These are phyloP conservation scores for Hirtodrosophila confusa DNA, from an alignment of 2,888 invertebrate species.

Conservation along the genomic window DNA sequence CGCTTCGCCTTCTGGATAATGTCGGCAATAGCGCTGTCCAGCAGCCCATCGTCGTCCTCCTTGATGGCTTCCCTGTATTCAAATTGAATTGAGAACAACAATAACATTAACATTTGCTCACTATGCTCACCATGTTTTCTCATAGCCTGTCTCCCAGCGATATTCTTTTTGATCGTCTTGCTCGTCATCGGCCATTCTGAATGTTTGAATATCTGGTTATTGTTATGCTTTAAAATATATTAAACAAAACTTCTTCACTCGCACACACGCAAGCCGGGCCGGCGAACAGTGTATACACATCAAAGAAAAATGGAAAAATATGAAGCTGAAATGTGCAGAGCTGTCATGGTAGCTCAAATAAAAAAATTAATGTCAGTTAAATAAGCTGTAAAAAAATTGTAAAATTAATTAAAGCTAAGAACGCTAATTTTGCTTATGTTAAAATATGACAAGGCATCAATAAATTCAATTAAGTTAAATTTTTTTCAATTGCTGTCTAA, in stretches of 20 bases:
- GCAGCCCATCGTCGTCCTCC: conserved; percentile 96
- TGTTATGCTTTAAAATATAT: neutral
- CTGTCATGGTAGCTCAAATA: conserved; percentile 22
- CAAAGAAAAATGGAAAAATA: neutral
- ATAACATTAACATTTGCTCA: neutral
- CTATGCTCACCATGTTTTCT: conserved; percentile 92
- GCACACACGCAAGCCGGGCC: conserved; percentile 20
- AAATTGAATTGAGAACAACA: neutral
- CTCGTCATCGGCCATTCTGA: conserved; percentile 85
- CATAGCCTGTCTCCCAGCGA: conserved; percentile 97
- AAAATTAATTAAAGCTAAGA: neutral
- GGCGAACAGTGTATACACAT: conserved; percentile 54
- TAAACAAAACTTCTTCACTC: neutral
- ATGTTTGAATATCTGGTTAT: neutral
- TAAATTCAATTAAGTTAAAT: neutral
- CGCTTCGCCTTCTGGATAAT: conserved; percentile 95
- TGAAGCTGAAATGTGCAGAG: conserved; percentile 18
- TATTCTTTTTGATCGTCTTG: conserved; percentile 95
- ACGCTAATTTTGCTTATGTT: no score
- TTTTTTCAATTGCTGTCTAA: conserved; percentile 12
- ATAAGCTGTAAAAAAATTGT: neutral
- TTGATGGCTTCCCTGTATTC: conserved; percentile 94
- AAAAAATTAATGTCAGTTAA: neutral
- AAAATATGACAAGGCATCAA: neutral
- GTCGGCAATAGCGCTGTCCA: conserved; percentile 95